phyloP scores from a whole-genome alignment of 2,797 vertebrate species.

The Ibycter americanus region DNA sequence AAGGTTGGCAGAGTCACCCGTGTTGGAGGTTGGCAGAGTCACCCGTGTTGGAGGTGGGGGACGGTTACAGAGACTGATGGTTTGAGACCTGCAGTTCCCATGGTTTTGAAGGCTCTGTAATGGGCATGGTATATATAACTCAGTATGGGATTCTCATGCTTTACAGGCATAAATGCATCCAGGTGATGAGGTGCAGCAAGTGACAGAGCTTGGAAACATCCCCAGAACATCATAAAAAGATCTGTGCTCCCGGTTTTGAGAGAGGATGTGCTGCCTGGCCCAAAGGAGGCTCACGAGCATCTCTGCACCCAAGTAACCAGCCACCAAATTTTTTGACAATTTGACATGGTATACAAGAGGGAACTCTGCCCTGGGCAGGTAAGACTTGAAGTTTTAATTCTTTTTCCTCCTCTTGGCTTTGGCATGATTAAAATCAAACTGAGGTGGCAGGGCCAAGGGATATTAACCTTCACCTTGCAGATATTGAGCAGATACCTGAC shows the following conservation, averaged over 20 bases:
- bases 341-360: background rate
- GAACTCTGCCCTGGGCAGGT: background rate
- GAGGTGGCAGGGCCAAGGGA: background rate
- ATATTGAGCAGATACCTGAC: background rate
- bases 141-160: background rate
- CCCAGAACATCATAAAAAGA: background rate
- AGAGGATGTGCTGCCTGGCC: background rate
- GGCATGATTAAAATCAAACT: background rate
- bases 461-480: background rate
- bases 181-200: background rate
- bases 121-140: background rate
- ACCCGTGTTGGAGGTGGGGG: background rate
- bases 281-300: background rate
- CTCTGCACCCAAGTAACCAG: background rate
- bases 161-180: background rate
- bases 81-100: background rate
- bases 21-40: background rate
- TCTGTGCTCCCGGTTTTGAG: rapidly evolving
- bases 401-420: background rate
- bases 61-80: rapidly evolving
- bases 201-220: background rate
- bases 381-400: background rate
- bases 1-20: background rate
- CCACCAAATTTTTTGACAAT: background rate
- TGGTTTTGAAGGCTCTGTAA: background rate